Conservation (phyloP, 2,797 vertebrate genomes). For the Tolypeutes matacus region DNA sequence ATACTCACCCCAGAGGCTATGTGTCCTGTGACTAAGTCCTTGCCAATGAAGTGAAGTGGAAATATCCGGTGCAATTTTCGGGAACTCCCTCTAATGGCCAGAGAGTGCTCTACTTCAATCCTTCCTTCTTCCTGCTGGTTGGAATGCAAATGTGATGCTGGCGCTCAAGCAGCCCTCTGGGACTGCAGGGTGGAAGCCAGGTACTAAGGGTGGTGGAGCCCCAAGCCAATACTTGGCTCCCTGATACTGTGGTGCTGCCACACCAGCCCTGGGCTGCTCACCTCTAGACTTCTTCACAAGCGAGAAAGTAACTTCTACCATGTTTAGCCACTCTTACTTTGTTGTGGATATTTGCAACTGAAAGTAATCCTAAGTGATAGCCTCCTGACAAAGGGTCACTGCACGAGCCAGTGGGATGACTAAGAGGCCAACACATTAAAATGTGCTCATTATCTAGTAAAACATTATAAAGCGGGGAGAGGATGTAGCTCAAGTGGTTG, state of each 20-base stretch:
- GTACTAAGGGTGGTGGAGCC: not conserved
- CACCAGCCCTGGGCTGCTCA: not conserved
- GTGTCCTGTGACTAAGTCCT: not conserved
- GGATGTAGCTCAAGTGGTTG: too few relatives aligned
- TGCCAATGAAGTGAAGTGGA: too few relatives aligned
- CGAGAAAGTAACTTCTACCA: not conserved
- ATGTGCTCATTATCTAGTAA: not conserved
- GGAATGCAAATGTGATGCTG: not conserved
- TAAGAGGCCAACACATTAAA: not conserved
- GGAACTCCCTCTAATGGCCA: not conserved
- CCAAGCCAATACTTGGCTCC: not conserved
- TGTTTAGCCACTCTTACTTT: not conserved
- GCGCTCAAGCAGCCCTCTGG: not conserved
- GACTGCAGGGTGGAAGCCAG: not conserved
- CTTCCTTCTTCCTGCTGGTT: not conserved
- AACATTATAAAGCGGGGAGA: not conserved
- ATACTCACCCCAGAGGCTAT: too few relatives aligned
- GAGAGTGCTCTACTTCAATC: not conserved
- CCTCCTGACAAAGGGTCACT: not conserved
- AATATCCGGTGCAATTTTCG: not conserved
- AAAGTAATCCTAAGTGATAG: not conserved
- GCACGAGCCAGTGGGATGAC: not conserved
- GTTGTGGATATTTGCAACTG: not conserved
- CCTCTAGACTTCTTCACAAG: not conserved
- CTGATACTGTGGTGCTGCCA: not conserved